Conservation (phyloP, 2,888 invertebrate genomes). For the Octonoba sinensis region DNA sequence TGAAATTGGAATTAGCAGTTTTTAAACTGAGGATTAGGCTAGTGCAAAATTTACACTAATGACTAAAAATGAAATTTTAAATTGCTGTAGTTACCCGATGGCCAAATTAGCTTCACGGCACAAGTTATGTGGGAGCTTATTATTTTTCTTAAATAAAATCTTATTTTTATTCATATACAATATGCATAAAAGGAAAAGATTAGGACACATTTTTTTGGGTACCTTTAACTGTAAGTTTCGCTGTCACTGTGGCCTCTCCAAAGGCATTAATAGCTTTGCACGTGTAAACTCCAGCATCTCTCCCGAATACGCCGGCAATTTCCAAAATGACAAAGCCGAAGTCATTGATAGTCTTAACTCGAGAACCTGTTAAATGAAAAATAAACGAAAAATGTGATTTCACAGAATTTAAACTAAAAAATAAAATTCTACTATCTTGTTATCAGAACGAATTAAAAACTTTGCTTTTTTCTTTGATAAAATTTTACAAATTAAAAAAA, state of each 20-base stretch:
- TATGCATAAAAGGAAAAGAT: too few relatives aligned
- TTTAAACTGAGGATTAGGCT: too few relatives aligned
- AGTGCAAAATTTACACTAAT: too few relatives aligned
- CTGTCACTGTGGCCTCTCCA: conserved; percentile 86
- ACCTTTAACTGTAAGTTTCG: conserved; percentile 82
- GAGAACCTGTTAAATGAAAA: conserved; percentile 76
- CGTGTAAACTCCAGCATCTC: conserved; percentile 97
- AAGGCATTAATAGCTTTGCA: conserved; percentile 92
- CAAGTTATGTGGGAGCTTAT: too few relatives aligned
- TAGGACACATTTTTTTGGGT: conserved; percentile 4
- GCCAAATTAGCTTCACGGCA: too few relatives aligned
- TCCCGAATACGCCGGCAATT: conserved; percentile 93
- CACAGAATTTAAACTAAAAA: neutral
- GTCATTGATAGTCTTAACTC: conserved; percentile 95
- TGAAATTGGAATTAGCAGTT: too few relatives aligned
- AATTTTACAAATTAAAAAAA: too few relatives aligned
- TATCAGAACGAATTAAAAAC: neutral
- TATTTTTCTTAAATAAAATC: too few relatives aligned
- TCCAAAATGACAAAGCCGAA: conserved; percentile 98
- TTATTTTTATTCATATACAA: too few relatives aligned
- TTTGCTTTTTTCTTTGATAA: too few relatives aligned
- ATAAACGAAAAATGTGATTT: neutral
- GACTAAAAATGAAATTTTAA: too few relatives aligned
- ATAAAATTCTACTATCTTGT: neutral
- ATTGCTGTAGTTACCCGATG: too few relatives aligned